A percentile compares a stretch with the other conserved stretches of the same genome.
These are phyloP conservation scores for Zosterops lateralis DNA, from an alignment of 2,113 vertebrate genomes.

Conservation along the genomic window DNA sequence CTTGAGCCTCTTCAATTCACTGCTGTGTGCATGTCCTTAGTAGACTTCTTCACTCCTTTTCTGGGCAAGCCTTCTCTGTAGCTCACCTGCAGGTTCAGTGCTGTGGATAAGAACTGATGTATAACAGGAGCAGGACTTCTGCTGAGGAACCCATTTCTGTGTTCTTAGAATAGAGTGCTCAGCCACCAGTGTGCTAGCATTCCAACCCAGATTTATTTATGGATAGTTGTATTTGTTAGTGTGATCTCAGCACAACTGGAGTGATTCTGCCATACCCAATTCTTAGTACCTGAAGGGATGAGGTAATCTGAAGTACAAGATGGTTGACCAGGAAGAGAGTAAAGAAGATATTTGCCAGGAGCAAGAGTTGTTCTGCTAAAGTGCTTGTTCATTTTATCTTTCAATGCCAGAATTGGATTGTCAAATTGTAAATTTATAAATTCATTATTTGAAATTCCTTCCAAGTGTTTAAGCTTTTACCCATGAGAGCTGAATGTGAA, in stretches of 20 bases:
- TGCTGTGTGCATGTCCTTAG: not conserved
- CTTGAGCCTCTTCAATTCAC: not conserved
- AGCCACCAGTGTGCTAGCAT: not conserved
- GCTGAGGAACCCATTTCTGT: not conserved
- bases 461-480: not conserved
- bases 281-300: not conserved
- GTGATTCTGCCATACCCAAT: not conserved
- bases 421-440: not conserved
- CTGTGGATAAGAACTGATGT: not conserved
- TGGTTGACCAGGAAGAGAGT: not conserved
- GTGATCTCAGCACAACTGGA: not conserved
- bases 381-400: not conserved
- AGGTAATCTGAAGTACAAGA: not conserved
- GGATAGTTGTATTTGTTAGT: not conserved
- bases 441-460: not conserved
- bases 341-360: not conserved
- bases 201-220: not conserved
- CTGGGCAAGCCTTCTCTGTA: not conserved
- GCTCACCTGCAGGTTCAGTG: not conserved
- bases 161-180: not conserved
- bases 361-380: not conserved
- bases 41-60: not conserved
- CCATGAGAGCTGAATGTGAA: not conserved
- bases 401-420: not conserved
- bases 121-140: not conserved